Base-by-base conservation (phyloP, 37 sponge, comb jelly and placozoan genomes). In the Geodia barretti region DNA sequence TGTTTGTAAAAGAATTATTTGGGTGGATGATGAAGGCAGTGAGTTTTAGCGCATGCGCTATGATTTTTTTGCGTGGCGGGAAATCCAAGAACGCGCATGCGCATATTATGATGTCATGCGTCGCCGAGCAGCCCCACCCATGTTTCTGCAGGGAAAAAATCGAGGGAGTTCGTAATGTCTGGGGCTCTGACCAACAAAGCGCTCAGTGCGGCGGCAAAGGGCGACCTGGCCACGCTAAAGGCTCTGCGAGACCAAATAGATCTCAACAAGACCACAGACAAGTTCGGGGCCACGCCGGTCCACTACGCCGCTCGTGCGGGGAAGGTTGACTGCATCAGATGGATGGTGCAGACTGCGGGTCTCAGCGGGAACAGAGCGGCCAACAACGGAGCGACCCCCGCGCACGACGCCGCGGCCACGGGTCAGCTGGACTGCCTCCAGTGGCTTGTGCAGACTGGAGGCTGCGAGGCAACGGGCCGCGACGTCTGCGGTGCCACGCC, bases 271-370 rank as follows among this genome's bases (percentile, higher is more conserved):
- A 76, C 70, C 33, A 35, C 23, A 2, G 94, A 93, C 75, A 86
- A 88, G 67, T 87, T 71, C 39, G 94, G 94, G 20, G 90, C 90
- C 1, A 79, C 87, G 8, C 84, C 87, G 20, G 84, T 88, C 39
- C 94, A 93, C 78, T 93, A 86, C 47, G 87, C 94, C 2, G 94
- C 85, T 0, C 79, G 92, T 17, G 68, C 79, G 25, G 92, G 92
- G 1, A 82, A 83, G 58, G 20, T 78, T 1, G 88, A 86, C 30
- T 82, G 83, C 41, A 24, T 91, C 39, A 34, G 60, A 62, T 91
- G 92, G 92, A 39, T 91, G 5, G 76, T 91, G 24, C 74, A 78
- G 39, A 21, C 42, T 4, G 70, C 76, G 3, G 84, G 84, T 0
- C 26, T 86, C 39, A 83, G 70, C 41, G 81, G 74, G 0, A 91